Evolutionary conservation across 1,140 invertebrate species (phyloP), one percentile per base, ranked within the genome.

Genomic region (Trachelipus rathkii): DNA sequence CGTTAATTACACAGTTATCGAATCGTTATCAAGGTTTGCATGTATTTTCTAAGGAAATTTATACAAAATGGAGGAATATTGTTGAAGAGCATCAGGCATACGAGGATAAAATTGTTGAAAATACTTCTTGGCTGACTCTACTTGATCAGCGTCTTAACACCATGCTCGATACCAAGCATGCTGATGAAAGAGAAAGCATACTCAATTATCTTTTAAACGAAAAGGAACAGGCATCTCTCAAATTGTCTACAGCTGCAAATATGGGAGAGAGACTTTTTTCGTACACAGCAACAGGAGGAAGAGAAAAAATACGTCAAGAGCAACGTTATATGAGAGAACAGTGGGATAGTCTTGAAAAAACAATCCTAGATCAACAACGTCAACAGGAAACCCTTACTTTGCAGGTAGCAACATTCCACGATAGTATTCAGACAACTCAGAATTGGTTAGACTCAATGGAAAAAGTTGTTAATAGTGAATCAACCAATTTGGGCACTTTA

Each of bases 391-490:
- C 91, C 44, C 92, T 95, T 82, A 91, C 91, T 10, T 87, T 95
- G 44, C 92, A 95, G 82, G 91, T 92, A 88, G 90, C 90, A 4
- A 92, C 89, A 82, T 95, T 94, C 83, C 92, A 94, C 84, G 94
- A 96, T 80, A 92, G 91, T 60, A 84, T 95, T 0, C 90, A 92
- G 77, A 92, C 95, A 83, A 92, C 91, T 33, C 83, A 92, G 5
- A 88, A 91, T 21, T 98, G 95, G 95, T 85, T 98, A 79, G 91
- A 94, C 81, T 89, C 91, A 68, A 93, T 94, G 84, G 95, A 97
- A 84, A 92, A 93, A 83, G 86, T 89, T 1, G 84, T 95, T 15
- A 89, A 91, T 83, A 87, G 89, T 53, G 93, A 96, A 83, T 87
- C 90, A 3, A 85, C 89, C 15, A 89, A 89, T 77, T 90, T 88